These are phyloP conservation scores for Aspidapion aeneum DNA, from an alignment of 2,888 invertebrate species.

Conservation along the genomic window DNA sequence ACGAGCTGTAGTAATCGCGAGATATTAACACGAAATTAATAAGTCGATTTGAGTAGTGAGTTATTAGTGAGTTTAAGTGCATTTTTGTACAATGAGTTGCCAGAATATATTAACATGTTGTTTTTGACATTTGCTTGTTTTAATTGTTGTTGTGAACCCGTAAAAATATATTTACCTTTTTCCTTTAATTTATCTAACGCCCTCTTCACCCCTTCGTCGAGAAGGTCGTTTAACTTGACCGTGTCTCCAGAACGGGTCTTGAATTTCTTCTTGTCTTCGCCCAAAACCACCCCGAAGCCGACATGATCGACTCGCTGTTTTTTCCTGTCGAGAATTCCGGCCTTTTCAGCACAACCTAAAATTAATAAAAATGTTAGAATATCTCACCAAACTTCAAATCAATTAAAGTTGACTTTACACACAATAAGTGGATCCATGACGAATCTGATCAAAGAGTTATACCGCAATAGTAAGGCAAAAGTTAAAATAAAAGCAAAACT, in stretches of 20 bases:
- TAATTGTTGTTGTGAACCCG: no score
- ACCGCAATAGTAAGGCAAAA: no score
- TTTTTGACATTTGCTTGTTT: no score
- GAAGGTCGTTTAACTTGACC: constrained; percentile 73
- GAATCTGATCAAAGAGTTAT: background rate
- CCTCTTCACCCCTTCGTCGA: constrained; percentile 88
- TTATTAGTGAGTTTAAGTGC: no score
- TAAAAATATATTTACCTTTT: constrained; percentile 66
- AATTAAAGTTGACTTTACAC: background rate
- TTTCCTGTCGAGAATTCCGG: constrained; percentile 63
- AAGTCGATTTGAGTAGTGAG: no score
- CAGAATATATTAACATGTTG: background rate
- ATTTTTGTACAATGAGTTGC: no score
- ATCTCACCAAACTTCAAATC: no score
- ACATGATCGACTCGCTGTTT: constrained; percentile 82
- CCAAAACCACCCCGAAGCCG: constrained; percentile 94
- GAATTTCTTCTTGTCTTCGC: constrained; percentile 98
- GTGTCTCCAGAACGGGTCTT: constrained; percentile 98
- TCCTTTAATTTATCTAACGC: constrained; percentile 80
- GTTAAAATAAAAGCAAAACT: no score
- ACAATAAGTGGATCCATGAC: background rate
- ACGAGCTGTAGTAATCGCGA: no score
- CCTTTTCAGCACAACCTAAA: constrained; percentile 63
- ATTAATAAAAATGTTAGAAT: no score
- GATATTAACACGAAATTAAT: no score